Evolutionary conservation across 2,113 vertebrate species (phyloP).

Genomic region (Festucalex cinctus): DNA sequence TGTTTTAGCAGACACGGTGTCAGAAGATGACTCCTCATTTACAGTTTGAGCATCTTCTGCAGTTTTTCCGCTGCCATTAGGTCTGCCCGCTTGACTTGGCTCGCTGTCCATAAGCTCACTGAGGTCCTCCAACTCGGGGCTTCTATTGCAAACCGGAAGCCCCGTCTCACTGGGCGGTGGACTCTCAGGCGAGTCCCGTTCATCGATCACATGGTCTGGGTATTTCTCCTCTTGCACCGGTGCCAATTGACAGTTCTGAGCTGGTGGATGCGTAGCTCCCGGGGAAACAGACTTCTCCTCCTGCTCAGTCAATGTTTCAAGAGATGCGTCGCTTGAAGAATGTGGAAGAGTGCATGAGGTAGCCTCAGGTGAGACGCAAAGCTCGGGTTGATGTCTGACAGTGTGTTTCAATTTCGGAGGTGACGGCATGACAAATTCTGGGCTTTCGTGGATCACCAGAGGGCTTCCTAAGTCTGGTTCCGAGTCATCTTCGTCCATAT

Average conservation of each 20-base stretch:
- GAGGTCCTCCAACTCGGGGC: constrained; percentile 30
- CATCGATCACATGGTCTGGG: constrained; percentile 75
- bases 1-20: not conserved
- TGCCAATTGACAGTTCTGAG: constrained; percentile 4
- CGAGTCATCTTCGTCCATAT: constrained; percentile 70
- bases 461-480: constrained; percentile 73
- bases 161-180: constrained; percentile 73
- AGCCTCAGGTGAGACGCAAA: constrained; percentile 30
- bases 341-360: constrained; percentile 9
- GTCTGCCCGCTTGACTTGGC: constrained; percentile 15
- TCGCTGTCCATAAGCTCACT: constrained; percentile 45
- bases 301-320: constrained; percentile 32
- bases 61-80: constrained; percentile 12
- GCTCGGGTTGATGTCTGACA: constrained; percentile 26
- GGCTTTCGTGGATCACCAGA: constrained; percentile 75
- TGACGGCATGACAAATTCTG: constrained; percentile 53
- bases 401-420: constrained; percentile 58
- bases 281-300: constrained; percentile 11
- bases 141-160: constrained; percentile 40
- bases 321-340: constrained; percentile 24
- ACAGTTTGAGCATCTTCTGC: constrained; percentile 31
- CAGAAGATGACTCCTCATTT: constrained; percentile 27
- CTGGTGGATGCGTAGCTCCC: constrained; percentile 8
- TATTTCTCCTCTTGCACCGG: constrained; percentile 54
- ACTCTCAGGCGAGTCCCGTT: constrained; percentile 77